A percentile compares a stretch with the other conserved stretches of the same genome.
phyloP scores from a whole-genome alignment of 2,797 vertebrate species.

The Melanotaenia trifasciata region DNA sequence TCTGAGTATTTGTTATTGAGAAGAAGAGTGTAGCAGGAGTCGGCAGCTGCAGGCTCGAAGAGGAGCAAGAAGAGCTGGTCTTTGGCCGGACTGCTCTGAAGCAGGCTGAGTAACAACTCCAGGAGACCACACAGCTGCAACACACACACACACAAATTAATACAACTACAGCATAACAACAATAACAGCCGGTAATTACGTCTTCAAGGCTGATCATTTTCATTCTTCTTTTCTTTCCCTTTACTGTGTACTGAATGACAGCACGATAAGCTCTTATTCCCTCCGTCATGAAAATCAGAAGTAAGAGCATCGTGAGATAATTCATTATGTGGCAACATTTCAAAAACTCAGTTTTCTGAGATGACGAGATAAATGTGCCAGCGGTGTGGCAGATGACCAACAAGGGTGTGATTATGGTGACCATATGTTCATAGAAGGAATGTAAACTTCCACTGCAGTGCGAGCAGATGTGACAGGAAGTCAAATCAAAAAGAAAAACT shows the following conservation, averaged over 20 bases:
- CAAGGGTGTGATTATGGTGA: slow-evolving; percentile 30
- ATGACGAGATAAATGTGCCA: slow-evolving; percentile 14
- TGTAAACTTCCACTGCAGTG: slow-evolving; percentile 30
- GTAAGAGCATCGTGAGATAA: too few relatives aligned
- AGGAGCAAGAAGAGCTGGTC: slow-evolving; percentile 95
- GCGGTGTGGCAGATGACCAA: slow-evolving; percentile 5
- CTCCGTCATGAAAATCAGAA: too few relatives aligned
- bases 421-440: slow-evolving; percentile 46
- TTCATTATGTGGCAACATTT: too few relatives aligned
- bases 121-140: slow-evolving; percentile 89
- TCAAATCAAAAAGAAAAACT: slow-evolving; percentile 6
- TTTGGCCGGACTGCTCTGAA: slow-evolving; percentile 88
- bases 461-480: slow-evolving; percentile 49
- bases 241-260: too few relatives aligned
- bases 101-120: slow-evolving; percentile 89
- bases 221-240: too few relatives aligned
- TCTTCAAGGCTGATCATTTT: too few relatives aligned
- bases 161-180: neutral
- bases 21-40: slow-evolving; percentile 93
- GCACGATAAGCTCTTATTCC: too few relatives aligned
- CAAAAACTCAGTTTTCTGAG: too few relatives aligned
- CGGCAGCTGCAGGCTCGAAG: slow-evolving; percentile 92
- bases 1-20: slow-evolving; percentile 94
- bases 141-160: slow-evolving; percentile 44
- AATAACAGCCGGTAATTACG: neutral